These are phyloP conservation scores for Phalacrocorax brasilianus DNA, from an alignment of 2,113 vertebrate species.

Conservation along the genomic window DNA sequence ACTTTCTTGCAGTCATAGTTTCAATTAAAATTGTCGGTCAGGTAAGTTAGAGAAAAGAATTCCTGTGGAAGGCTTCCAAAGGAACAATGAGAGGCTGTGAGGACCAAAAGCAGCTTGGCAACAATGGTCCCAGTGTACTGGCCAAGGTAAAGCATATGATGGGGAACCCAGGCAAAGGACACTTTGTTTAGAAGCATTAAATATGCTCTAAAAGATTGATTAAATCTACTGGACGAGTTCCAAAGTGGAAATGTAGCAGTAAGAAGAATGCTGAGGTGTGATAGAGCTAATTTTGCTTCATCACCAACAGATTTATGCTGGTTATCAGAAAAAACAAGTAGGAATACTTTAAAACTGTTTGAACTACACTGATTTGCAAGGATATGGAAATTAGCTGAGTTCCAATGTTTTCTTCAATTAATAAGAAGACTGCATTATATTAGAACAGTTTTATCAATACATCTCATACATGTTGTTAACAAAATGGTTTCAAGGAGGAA, in stretches of 20 bases:
- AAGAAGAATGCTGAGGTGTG: background rate
- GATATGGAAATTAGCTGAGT: background rate
- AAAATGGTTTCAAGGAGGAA: background rate
- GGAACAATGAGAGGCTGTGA: background rate
- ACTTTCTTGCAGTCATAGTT: background rate
- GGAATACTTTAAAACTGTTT: background rate
- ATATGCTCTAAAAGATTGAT: background rate
- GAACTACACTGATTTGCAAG: background rate
- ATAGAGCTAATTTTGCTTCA: background rate
- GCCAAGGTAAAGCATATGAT: background rate
- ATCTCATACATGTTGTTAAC: background rate
- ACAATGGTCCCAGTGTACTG: accelerated
- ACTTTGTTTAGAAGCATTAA: background rate
- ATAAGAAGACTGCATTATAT: background rate
- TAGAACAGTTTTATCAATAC: background rate
- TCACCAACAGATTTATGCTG: background rate
- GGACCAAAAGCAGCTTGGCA: background rate
- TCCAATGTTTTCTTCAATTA: background rate
- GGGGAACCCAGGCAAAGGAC: background rate
- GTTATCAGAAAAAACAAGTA: background rate
- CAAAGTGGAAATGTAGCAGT: background rate
- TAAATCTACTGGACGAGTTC: background rate
- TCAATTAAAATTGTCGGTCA: background rate
- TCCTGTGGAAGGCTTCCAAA: background rate
- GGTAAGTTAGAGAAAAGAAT: background rate